Percentiles rank a stretch among this genome's conserved stretches.
Evolutionary conservation across 2,888 invertebrate genomes (phyloP).

Genomic region (Corythucha ciliata): DNA sequence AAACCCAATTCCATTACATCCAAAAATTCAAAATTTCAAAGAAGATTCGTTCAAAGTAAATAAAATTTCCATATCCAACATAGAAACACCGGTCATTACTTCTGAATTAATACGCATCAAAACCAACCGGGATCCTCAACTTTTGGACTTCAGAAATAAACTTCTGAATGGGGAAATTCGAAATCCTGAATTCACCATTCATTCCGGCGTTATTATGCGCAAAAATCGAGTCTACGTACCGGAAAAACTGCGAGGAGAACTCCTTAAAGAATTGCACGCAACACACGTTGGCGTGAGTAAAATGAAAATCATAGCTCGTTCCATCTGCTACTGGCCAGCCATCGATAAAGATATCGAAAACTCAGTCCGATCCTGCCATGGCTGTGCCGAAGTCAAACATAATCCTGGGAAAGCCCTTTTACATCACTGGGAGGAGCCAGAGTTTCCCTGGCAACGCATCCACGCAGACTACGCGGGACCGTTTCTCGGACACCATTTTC

Average conservation of each 20-base stretch:
- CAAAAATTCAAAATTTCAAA: no score
- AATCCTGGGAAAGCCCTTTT: conserved; percentile 7
- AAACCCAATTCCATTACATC: not conserved
- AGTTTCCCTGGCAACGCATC: conserved; percentile 29
- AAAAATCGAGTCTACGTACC: conserved; percentile 29
- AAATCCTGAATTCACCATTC: not conserved
- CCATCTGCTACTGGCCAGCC: conserved; percentile 35
- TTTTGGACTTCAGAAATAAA: not conserved
- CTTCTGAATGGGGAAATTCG: conserved; percentile 2
- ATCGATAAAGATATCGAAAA: conserved; percentile 35
- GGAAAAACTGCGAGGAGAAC: conserved; percentile 19
- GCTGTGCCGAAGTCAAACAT: not conserved
- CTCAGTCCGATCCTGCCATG: conserved; percentile 31
- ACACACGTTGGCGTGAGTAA: conserved; percentile 34
- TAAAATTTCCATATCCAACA: no score
- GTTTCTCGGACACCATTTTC: conserved; percentile 27
- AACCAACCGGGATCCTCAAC: conserved; percentile 4
- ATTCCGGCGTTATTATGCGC: conserved; percentile 23
- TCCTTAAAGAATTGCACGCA: conserved; percentile 24
- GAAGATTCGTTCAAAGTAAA: no score
- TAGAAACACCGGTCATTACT: no score
- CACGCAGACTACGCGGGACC: conserved; percentile 36
- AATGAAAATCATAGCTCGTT: conserved; percentile 36
- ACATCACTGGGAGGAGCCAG: conserved; percentile 4
- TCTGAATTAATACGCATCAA: not conserved